Evolutionary conservation across 2,888 invertebrate genomes (phyloP).

Genomic region (Pollenia angustigena): DNA sequence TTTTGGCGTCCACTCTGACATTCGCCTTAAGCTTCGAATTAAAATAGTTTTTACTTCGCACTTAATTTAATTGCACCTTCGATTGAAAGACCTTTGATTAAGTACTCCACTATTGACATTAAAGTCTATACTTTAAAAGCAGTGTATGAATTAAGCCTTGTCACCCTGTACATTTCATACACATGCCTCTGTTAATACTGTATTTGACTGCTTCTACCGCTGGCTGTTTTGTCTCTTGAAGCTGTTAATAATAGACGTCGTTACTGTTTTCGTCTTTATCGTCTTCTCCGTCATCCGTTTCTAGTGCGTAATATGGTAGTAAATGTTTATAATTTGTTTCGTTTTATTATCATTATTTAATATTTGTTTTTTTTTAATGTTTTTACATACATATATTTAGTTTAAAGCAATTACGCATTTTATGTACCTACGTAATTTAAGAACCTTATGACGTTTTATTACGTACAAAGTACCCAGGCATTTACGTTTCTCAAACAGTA

Average conservation of each 20-base stretch:
- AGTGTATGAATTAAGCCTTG: neutral
- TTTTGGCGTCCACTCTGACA: too few species aligned
- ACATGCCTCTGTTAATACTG: constrained; percentile 24
- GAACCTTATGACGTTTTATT: constrained; percentile 27
- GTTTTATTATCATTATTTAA: constrained; percentile 22
- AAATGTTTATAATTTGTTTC: constrained; percentile 13
- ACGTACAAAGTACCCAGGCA: neutral
- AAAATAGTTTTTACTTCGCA: too few species aligned
- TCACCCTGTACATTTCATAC: neutral
- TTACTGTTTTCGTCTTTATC: constrained; percentile 15
- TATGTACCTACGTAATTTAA: constrained; percentile 16
- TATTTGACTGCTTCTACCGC: neutral
- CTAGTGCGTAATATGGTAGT: constrained; percentile 48
- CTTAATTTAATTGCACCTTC: too few species aligned
- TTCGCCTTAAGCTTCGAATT: too few species aligned
- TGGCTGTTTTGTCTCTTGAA: constrained; percentile 13
- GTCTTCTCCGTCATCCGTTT: neutral
- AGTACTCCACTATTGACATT: too few species aligned
- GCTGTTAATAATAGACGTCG: constrained; percentile 22
- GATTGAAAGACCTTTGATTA: too few species aligned
- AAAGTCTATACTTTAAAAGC: too few species aligned
- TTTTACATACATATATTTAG: constrained; percentile 19
- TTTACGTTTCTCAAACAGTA: constrained; percentile 15
- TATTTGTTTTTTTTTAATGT: neutral
- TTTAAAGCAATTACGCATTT: constrained; percentile 57